Conservation (phyloP, 2,113 vertebrate species). For the Carassius carassius region DNA sequence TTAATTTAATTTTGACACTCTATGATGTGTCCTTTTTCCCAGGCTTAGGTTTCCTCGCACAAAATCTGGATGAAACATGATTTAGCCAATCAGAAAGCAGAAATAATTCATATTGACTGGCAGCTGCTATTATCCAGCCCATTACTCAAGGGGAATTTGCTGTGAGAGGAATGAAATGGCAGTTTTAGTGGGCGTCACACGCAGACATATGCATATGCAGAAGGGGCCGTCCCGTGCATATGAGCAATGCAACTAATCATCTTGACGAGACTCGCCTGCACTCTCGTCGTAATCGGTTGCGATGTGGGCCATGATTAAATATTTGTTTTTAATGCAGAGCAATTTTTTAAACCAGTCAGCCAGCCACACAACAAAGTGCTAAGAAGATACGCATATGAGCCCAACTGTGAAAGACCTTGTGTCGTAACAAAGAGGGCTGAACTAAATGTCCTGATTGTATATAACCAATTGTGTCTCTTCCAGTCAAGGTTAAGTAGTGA, state of each 20-base stretch:
- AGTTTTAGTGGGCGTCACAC: neutral
- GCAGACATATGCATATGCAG: conserved; percentile 58
- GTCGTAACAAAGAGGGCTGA: conserved; percentile 60
- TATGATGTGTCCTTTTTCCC: too few relatives aligned
- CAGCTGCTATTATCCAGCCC: conserved; percentile 63
- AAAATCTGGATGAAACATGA: neutral
- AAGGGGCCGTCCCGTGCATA: conserved; percentile 24
- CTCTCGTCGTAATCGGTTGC: conserved; percentile 28
- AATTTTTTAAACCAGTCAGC: conserved; percentile 51
- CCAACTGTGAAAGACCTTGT: conserved; percentile 32
- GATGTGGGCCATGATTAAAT: conserved; percentile 49
- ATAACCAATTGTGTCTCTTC: conserved; percentile 54
- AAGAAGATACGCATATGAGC: conserved; percentile 23
- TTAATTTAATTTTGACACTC: too few relatives aligned
- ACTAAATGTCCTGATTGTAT: conserved; percentile 52
- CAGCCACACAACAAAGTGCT: neutral
- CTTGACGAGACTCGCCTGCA: conserved; percentile 27
- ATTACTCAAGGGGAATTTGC: conserved; percentile 58
- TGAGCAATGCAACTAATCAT: conserved; percentile 59
- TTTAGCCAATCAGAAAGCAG: conserved; percentile 45
- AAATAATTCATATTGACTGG: conserved; percentile 59
- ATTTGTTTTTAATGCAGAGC: conserved; percentile 56
- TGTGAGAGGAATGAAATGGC: conserved; percentile 28
- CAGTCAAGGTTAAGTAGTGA: conserved; percentile 65
- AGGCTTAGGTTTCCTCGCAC: too few relatives aligned